Evolutionary conservation across 2,888 invertebrate genomes (phyloP).

Genomic region (Eristalis pertinax): DNA sequence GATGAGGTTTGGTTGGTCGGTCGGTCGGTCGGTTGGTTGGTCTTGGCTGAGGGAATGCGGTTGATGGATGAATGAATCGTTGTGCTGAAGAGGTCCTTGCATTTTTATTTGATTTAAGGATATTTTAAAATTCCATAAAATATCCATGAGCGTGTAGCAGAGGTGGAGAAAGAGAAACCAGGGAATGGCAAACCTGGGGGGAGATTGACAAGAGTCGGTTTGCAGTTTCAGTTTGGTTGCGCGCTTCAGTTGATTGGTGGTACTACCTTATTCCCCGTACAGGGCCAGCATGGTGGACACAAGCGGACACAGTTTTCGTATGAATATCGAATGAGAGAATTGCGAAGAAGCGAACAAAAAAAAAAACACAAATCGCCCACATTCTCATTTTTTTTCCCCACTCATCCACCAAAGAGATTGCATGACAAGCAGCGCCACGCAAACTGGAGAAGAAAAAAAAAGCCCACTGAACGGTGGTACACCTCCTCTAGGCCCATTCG

Average conservation of each 20-base stretch:
- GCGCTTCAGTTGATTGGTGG: slow-evolving; percentile 53
- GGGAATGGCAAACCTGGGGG: slow-evolving; percentile 7
- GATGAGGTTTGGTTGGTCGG: slow-evolving; percentile 7
- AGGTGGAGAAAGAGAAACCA: background rate
- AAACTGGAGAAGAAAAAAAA: slow-evolving; percentile 8
- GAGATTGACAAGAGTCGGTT: slow-evolving; percentile 60
- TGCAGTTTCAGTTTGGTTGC: slow-evolving; percentile 32
- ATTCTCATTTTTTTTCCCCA: slow-evolving; percentile 14
- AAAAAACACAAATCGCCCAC: slow-evolving; percentile 5
- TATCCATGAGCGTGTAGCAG: slow-evolving; percentile 41
- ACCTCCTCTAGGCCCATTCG: slow-evolving; percentile 46
- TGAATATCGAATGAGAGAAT: slow-evolving; percentile 56
- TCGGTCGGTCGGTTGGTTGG: background rate
- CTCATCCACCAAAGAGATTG: background rate
- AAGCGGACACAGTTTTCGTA: slow-evolving; percentile 51
- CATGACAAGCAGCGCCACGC: background rate
- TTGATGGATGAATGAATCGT: slow-evolving; percentile 60
- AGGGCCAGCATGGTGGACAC: slow-evolving; percentile 53
- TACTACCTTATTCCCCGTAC: slow-evolving; percentile 63
- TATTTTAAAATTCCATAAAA: slow-evolving; percentile 72
- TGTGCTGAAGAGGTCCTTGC: slow-evolving; percentile 64
- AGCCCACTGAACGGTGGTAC: background rate
- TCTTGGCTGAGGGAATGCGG: slow-evolving; percentile 31
- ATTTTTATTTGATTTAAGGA: slow-evolving; percentile 72
- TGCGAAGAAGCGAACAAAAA: slow-evolving; percentile 17